These are phyloP conservation scores for Bufo bufo DNA, from an alignment of 2,113 vertebrate species.

Conservation along the genomic window DNA sequence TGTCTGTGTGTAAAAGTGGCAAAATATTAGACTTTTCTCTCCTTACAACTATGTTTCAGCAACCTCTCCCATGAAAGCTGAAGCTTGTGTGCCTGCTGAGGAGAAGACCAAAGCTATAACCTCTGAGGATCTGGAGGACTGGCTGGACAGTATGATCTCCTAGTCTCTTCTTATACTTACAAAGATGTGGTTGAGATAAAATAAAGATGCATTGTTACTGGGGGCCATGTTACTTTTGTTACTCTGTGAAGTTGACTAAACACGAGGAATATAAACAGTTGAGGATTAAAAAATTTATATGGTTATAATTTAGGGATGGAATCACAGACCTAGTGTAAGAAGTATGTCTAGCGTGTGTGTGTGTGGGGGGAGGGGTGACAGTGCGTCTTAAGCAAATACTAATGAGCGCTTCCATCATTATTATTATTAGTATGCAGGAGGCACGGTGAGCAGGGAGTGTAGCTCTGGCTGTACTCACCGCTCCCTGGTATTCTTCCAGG, in stretches of 20 bases:
- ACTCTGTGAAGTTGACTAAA: background rate
- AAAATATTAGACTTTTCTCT: background rate
- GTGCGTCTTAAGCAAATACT: too few relatives aligned
- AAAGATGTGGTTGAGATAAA: background rate
- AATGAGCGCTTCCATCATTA: too few relatives aligned
- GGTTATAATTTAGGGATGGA: too few relatives aligned
- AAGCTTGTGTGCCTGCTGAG: background rate
- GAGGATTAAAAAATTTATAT: too few relatives aligned
- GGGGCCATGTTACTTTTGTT: background rate
- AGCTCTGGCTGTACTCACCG: too few relatives aligned
- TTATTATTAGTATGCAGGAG: too few relatives aligned
- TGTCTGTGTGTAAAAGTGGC: background rate
- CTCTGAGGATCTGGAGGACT: conserved; percentile 93
- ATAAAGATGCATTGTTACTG: background rate
- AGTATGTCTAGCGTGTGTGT: too few relatives aligned
- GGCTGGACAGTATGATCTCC: conserved; percentile 96
- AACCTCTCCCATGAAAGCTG: background rate
- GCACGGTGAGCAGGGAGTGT: too few relatives aligned
- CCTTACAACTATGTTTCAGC: conserved; percentile 7
- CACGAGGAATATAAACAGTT: background rate
- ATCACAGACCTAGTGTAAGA: too few relatives aligned
- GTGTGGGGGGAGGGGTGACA: too few relatives aligned
- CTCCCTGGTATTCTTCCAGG: too few relatives aligned
- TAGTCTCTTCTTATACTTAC: conserved; percentile 61
- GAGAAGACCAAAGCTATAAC: conserved; percentile 21